phyloP scores from a whole-genome alignment of 2,797 vertebrate species.

The Acomys russatus region DNA sequence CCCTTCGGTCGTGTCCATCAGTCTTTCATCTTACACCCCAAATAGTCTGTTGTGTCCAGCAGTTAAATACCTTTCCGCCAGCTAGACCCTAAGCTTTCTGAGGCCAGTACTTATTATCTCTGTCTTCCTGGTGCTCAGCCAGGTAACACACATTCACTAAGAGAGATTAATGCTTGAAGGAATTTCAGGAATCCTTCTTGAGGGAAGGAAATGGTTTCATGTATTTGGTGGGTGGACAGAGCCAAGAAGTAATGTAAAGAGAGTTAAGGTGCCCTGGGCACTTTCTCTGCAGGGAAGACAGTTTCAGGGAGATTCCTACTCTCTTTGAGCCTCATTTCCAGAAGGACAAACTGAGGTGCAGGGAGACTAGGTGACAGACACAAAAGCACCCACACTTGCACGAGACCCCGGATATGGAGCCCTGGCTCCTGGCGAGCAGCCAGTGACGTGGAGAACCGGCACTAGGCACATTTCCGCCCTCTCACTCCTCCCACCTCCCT shows the following conservation, averaged over 20 bases:
- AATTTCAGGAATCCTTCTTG: background rate
- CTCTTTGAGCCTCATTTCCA: background rate
- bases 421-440: background rate
- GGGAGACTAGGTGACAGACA: background rate
- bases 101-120: background rate
- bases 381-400: background rate
- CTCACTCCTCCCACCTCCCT: background rate
- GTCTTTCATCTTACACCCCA: background rate
- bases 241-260: background rate
- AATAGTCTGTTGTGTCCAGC: background rate
- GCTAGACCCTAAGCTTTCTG: background rate
- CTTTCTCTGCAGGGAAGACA: background rate
- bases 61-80: background rate
- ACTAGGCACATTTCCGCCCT: background rate
- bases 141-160: background rate
- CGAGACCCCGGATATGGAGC: background rate
- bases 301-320: background rate
- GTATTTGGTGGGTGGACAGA: background rate
- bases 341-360: background rate
- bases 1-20: background rate
- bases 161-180: background rate
- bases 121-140: background rate
- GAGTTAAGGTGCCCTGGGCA: background rate
- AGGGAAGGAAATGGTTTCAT: background rate
- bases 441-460: background rate